A percentile compares a stretch with the other conserved stretches of the same genome.
Evolutionary conservation across 2,113 vertebrate species (phyloP).

Genomic region (Zosterops hypoxanthus): DNA sequence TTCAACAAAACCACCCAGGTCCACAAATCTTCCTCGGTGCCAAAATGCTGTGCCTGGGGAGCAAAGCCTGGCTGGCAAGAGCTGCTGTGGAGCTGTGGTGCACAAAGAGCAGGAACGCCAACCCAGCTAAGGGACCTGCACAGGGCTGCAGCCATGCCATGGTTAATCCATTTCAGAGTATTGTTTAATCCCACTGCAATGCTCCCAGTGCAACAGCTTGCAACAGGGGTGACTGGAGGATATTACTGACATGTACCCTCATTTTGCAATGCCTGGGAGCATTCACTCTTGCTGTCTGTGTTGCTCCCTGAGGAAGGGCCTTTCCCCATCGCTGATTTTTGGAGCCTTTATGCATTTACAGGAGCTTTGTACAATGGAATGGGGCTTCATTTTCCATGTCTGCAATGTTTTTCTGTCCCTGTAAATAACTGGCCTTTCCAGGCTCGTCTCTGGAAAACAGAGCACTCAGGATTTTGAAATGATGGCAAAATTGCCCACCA

Average conservation of each 20-base stretch:
- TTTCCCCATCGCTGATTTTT: background rate
- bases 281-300: background rate
- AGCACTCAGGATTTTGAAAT: background rate
- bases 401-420: background rate
- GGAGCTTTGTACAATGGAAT: background rate
- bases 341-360: background rate
- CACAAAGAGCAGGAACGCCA: background rate
- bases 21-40: background rate
- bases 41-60: fast-evolving
- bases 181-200: background rate
- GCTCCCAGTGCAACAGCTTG: background rate
- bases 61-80: background rate
- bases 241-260: background rate
- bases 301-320: background rate
- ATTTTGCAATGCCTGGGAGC: background rate
- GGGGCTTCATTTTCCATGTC: background rate
- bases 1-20: fast-evolving
- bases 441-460: background rate
- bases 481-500: background rate
- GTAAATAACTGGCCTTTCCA: background rate
- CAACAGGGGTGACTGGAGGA: background rate
- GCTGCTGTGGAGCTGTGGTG: fast-evolving
- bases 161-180: background rate
- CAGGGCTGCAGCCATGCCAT: background rate
- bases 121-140: background rate